Evolutionary conservation across 2,888 invertebrate genomes (phyloP).

Genomic region (Calliopum simillimum): DNA sequence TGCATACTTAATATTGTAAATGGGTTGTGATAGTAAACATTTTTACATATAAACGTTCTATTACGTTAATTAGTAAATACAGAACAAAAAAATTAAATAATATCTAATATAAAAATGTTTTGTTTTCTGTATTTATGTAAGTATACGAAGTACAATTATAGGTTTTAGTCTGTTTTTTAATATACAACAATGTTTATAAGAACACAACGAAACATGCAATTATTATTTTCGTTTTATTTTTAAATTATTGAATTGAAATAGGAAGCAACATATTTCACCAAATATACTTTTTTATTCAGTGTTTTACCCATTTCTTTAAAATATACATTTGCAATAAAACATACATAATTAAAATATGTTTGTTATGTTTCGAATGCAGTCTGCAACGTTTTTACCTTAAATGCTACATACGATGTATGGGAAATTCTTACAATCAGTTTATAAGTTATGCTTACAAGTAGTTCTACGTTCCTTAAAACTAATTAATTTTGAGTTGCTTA

Average conservation of each 20-base stretch:
- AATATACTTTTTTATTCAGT: constrained; percentile 12
- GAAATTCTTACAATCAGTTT: constrained; percentile 19
- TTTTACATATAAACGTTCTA: no score
- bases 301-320: constrained; percentile 19
- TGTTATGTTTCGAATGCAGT: no score
- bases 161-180: neutral
- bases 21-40: no score
- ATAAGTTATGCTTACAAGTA: constrained; percentile 19
- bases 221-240: neutral
- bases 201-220: constrained; percentile 14
- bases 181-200: constrained; percentile 12
- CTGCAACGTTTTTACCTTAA: neutral
- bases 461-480: constrained; percentile 4
- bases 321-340: constrained; percentile 9
- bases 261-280: constrained; percentile 28
- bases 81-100: no score
- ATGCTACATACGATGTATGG: constrained; percentile 22
- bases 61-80: no score
- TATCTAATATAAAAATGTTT: no score
- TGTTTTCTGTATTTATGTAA: neutral
- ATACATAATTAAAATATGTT: no score
- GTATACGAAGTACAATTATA: neutral
- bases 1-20: no score
- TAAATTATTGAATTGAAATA: constrained; percentile 22
- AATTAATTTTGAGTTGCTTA: constrained; percentile 17